Percentiles rank a stretch among this genome's conserved stretches.
Evolutionary conservation across 2,113 vertebrate species (phyloP).

Genomic region (Scomber japonicus): DNA sequence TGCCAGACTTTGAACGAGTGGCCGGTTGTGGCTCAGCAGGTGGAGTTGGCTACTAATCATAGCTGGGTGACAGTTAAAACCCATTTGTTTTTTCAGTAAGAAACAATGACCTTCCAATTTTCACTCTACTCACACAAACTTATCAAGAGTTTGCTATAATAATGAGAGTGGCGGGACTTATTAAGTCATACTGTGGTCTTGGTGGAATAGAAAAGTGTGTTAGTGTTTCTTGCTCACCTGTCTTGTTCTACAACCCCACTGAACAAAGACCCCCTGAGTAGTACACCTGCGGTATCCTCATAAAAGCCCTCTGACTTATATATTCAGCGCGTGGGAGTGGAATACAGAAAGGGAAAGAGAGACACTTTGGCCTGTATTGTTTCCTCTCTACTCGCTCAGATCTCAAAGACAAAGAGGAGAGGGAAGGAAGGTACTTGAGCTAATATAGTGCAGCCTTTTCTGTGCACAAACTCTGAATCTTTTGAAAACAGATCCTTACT

Average conservation of each 20-base stretch:
- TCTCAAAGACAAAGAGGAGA: slow-evolving; percentile 19
- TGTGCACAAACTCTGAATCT: slow-evolving; percentile 4
- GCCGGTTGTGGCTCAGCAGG: too few relatives aligned
- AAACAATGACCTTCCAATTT: neutral
- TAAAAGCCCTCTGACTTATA: slow-evolving; percentile 21
- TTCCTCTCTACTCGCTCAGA: slow-evolving; percentile 23
- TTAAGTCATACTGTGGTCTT: slow-evolving; percentile 26
- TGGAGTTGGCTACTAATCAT: too few relatives aligned
- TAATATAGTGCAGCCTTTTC: slow-evolving; percentile 5
- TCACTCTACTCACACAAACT: slow-evolving; percentile 8
- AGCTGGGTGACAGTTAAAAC: too few relatives aligned
- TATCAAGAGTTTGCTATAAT: neutral
- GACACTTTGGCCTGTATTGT: slow-evolving; percentile 32
- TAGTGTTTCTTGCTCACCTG: slow-evolving; percentile 36
- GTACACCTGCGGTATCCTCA: slow-evolving; percentile 36
- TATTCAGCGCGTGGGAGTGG: slow-evolving; percentile 19
- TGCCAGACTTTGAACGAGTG: too few relatives aligned
- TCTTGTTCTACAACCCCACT: slow-evolving; percentile 24
- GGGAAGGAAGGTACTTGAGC: neutral
- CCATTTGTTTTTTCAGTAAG: neutral
- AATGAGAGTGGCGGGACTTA: slow-evolving; percentile 19
- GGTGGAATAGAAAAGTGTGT: slow-evolving; percentile 27
- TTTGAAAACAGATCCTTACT: slow-evolving; percentile 1
- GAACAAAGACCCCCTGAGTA: slow-evolving; percentile 40
- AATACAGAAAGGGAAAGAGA: slow-evolving; percentile 8